Evolutionary conservation across 1,140 invertebrate species (phyloP).

Genomic region (Olivierus martensii): DNA sequence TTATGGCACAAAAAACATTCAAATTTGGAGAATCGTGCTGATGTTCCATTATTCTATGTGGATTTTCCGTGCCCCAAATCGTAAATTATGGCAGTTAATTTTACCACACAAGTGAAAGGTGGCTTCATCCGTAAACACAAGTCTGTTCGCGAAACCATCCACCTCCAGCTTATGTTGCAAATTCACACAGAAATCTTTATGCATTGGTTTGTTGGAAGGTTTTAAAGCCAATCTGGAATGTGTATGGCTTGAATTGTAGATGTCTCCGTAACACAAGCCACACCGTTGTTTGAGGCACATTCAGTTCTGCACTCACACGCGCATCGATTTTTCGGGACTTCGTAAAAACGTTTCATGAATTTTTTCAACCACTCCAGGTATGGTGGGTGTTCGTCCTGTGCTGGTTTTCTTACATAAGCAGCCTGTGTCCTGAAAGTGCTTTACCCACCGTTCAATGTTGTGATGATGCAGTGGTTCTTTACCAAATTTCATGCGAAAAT

Average conservation of each 20-base stretch:
- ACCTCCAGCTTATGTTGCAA: neutral
- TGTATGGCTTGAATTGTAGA: too few species aligned
- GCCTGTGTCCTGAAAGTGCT: neutral
- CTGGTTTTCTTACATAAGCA: neutral
- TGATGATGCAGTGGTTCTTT: neutral
- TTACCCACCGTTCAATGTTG: neutral
- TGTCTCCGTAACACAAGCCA: too few species aligned
- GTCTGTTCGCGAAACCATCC: neutral
- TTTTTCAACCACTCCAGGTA: too few species aligned
- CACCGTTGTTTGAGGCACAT: too few species aligned
- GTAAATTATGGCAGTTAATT: constrained; percentile 3
- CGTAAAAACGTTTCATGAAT: too few species aligned
- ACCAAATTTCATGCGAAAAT: neutral
- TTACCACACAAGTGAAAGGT: constrained; percentile 4
- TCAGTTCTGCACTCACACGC: too few species aligned
- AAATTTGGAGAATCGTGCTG: constrained; percentile 3
- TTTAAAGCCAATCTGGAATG: too few species aligned
- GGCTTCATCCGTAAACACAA: constrained; percentile 7
- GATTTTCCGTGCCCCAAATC: constrained; percentile 5
- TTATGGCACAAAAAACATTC: constrained; percentile 8
- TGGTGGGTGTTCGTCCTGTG: neutral
- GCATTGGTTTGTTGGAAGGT: too few species aligned
- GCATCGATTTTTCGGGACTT: too few species aligned
- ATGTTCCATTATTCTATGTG: neutral
- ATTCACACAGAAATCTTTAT: too few species aligned